These are phyloP conservation scores for Idaea straminata DNA, from an alignment of 2,888 invertebrate genomes.

Conservation along the genomic window DNA sequence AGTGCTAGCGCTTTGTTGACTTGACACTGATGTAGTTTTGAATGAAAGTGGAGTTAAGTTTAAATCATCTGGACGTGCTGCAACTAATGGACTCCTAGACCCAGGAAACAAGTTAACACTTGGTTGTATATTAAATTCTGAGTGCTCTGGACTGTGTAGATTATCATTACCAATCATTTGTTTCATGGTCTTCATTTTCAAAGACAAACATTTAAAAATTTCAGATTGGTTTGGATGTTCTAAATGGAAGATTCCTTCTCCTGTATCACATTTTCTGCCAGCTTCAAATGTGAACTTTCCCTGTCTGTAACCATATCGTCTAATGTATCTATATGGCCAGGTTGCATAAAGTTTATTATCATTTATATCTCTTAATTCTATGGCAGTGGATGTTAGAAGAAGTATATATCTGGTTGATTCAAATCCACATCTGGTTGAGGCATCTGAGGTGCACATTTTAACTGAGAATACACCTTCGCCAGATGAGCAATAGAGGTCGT, in stretches of 20 bases:
- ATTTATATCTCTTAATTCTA: slow-evolving; percentile 85
- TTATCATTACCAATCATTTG: slow-evolving; percentile 87
- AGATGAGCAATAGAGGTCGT: slow-evolving; percentile 92
- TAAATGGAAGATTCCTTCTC: slow-evolving; percentile 90
- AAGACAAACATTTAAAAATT: slow-evolving; percentile 88
- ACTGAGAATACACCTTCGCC: slow-evolving; percentile 91
- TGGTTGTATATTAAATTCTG: slow-evolving; percentile 86
- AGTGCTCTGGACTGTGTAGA: slow-evolving; percentile 83
- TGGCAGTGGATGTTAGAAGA: slow-evolving; percentile 86
- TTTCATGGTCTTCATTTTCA: slow-evolving; percentile 94
- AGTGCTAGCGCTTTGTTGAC: slow-evolving; percentile 59
- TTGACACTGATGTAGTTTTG: slow-evolving; percentile 65
- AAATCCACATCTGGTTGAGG: slow-evolving; percentile 87
- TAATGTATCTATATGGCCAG: slow-evolving; percentile 92
- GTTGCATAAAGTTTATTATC: slow-evolving; percentile 84
- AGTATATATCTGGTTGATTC: slow-evolving; percentile 86
- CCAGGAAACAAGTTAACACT: slow-evolving; percentile 90
- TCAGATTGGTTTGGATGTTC: slow-evolving; percentile 91
- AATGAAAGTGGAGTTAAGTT: slow-evolving; percentile 71
- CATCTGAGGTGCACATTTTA: slow-evolving; percentile 88
- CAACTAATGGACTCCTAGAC: slow-evolving; percentile 89
- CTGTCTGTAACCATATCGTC: slow-evolving; percentile 91
- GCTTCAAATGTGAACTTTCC: slow-evolving; percentile 94
- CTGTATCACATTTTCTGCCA: slow-evolving; percentile 91
- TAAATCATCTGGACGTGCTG: slow-evolving; percentile 74